Evolutionary conservation across 2,888 invertebrate species (phyloP).

Genomic region (Spisula solida): DNA sequence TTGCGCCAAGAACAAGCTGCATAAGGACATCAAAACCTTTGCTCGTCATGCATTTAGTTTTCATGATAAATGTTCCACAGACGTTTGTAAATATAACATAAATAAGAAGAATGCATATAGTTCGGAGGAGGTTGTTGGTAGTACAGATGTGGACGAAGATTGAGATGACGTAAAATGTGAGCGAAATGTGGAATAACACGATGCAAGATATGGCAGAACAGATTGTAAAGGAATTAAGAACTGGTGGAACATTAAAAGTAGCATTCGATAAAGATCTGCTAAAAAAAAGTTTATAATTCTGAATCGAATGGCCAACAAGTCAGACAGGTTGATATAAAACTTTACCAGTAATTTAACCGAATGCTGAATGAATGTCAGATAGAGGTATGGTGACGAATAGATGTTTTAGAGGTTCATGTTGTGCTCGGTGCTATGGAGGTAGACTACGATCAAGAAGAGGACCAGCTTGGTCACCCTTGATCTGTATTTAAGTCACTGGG

Average conservation of each 20-base stretch:
- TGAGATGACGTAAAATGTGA: neutral
- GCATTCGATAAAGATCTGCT: neutral
- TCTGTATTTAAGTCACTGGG: slow-evolving; percentile 18
- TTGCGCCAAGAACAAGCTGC: neutral
- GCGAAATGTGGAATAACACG: neutral
- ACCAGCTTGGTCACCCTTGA: slow-evolving; percentile 41
- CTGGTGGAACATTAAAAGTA: neutral
- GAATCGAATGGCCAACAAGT: slow-evolving; percentile 37
- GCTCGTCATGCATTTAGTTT: neutral
- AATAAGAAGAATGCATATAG: slow-evolving; percentile 19
- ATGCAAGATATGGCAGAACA: neutral
- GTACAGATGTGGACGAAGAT: neutral
- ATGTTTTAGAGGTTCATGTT: slow-evolving; percentile 33
- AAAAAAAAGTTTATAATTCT: slow-evolving; percentile 13
- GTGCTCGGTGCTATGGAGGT: slow-evolving; percentile 46
- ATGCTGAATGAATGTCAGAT: slow-evolving; percentile 54
- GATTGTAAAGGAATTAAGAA: neutral
- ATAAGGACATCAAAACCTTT: neutral
- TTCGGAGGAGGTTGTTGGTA: too few species aligned
- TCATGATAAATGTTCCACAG: slow-evolving; percentile 32
- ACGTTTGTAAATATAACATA: neutral
- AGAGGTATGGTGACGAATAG: slow-evolving; percentile 44
- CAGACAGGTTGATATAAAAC: slow-evolving; percentile 38
- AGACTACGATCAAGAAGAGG: slow-evolving; percentile 31
- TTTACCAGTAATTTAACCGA: slow-evolving; percentile 43